Conservation (phyloP, 2,888 invertebrate species). For the Cheilosia urbana region DNA sequence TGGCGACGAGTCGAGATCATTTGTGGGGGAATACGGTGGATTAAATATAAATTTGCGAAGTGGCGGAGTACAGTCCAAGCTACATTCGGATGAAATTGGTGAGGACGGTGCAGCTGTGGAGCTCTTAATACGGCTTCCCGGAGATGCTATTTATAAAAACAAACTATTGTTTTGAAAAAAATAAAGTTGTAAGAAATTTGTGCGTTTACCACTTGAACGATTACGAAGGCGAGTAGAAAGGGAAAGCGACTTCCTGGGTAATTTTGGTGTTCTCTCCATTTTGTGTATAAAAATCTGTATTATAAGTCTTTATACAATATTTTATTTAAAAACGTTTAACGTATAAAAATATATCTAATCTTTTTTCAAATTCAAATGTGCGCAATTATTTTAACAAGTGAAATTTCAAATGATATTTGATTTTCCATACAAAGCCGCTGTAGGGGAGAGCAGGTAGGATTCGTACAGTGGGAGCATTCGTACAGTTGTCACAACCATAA, state of each 20-base stretch:
- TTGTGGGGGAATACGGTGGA: constrained; percentile 79
- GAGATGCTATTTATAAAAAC: constrained; percentile 77
- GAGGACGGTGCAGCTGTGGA: constrained; percentile 47
- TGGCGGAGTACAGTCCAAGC: constrained; percentile 80
- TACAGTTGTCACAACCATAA: no score
- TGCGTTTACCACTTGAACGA: constrained; percentile 78
- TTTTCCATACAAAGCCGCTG: background rate
- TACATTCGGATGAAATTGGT: constrained; percentile 66
- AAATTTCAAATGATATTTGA: constrained; percentile 8
- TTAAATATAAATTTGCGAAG: constrained; percentile 78
- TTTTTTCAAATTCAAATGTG: constrained; percentile 45
- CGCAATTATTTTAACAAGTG: constrained; percentile 21
- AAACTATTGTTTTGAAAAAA: background rate
- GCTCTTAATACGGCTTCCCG: constrained; percentile 73
- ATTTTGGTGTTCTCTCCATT: constrained; percentile 79
- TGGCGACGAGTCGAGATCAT: constrained; percentile 79
- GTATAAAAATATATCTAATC: background rate
- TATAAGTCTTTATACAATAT: no score
- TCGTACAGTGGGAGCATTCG: no score
- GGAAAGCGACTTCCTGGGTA: constrained; percentile 79
- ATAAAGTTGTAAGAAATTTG: background rate
- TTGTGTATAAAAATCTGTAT: background rate
- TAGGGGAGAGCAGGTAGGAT: no score
- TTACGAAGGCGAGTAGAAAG: constrained; percentile 78
- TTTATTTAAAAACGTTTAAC: background rate